Conservation (phyloP, 2,888 invertebrate species). For the Drosophila anomalipes region DNA sequence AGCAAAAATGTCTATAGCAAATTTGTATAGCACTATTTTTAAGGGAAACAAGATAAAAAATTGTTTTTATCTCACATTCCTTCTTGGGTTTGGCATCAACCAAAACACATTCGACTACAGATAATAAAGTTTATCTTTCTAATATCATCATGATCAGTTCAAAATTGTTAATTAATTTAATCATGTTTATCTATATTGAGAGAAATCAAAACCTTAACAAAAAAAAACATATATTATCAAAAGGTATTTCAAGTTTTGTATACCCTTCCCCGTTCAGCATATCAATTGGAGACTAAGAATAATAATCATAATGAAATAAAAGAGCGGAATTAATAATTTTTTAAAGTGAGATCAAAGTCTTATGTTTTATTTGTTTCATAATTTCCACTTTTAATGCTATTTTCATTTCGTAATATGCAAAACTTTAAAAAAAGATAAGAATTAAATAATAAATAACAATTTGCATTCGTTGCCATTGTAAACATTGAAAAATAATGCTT, state of each 20-base stretch:
- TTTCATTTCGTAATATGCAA: conserved; percentile 56
- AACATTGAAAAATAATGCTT: conserved; percentile 72
- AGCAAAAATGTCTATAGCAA: not conserved
- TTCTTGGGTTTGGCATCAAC: not conserved
- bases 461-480: conserved; percentile 74
- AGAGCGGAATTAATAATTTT: conserved; percentile 26
- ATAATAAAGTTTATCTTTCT: not conserved
- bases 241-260: not conserved
- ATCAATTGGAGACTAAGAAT: not conserved
- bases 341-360: conserved; percentile 72
- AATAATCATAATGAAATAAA: not conserved
- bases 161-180: not conserved
- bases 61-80: not conserved
- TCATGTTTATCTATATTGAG: not conserved
- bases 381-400: conserved; percentile 63
- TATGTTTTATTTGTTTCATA: conserved; percentile 65
- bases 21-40: not conserved
- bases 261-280: not conserved
- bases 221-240: not conserved
- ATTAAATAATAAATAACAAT: conserved; percentile 78
- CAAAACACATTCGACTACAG: not conserved
- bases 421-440: conserved; percentile 59
- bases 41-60: not conserved
- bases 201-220: not conserved
- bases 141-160: not conserved